These are phyloP conservation scores for Plebejus anna DNA, from an alignment of 2,888 invertebrate species.

Conservation along the genomic window DNA sequence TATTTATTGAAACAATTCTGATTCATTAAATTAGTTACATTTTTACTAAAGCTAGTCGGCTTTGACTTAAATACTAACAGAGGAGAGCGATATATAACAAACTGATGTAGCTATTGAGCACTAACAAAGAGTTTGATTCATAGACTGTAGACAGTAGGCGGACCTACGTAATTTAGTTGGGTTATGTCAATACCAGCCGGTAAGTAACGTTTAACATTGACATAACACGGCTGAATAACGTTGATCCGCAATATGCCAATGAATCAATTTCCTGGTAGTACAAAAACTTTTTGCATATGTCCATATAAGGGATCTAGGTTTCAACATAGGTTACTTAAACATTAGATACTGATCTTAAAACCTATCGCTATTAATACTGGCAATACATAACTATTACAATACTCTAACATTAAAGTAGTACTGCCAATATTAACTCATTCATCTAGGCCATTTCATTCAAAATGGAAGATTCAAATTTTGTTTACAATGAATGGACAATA, in stretches of 20 bases:
- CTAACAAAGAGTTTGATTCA: background rate
- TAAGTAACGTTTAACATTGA: background rate
- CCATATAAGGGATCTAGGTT: constrained; percentile 53
- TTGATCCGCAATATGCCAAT: background rate
- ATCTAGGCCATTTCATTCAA: constrained; percentile 29
- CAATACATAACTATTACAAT: constrained; percentile 22
- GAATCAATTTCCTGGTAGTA: background rate
- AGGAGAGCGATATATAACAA: constrained; percentile 65
- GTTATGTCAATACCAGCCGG: background rate
- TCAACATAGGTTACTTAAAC: constrained; percentile 66
- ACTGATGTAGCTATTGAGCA: constrained; percentile 39
- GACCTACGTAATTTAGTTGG: background rate
- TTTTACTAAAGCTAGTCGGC: constrained; percentile 71
- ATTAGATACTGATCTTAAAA: constrained; percentile 45
- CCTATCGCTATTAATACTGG: constrained; percentile 23
- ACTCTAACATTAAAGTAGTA: background rate
- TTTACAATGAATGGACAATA: constrained; percentile 47
- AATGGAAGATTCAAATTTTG: constrained; percentile 54
- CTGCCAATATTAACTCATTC: constrained; percentile 21
- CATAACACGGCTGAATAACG: background rate
- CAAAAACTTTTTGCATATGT: constrained; percentile 22
- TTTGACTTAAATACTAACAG: constrained; percentile 60
- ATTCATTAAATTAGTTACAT: constrained; percentile 63
- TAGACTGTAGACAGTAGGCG: too few species aligned
- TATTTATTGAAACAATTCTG: constrained; percentile 78